Percentiles rank a stretch among this genome's conserved stretches.
Conservation (phyloP, 2,888 invertebrate species). For the Trichogramma evanescens region DNA sequence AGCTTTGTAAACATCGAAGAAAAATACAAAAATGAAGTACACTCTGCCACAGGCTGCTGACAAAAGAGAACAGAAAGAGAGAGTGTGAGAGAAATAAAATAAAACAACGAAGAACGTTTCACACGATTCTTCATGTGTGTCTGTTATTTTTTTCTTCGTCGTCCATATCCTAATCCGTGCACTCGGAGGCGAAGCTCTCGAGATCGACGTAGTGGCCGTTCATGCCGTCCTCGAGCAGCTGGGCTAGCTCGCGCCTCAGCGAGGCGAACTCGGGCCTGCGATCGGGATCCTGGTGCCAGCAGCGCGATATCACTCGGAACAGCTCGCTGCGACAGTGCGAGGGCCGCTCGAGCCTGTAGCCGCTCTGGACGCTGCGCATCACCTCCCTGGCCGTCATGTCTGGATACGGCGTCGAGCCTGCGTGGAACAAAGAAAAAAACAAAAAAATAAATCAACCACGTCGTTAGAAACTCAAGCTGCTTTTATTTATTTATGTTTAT, state of each 20-base stretch:
- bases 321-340: conserved; percentile 69
- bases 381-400: conserved; percentile 77
- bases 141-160: background rate
- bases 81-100: background rate
- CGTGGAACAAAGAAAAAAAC: conserved; percentile 15
- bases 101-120: background rate
- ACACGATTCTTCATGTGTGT: background rate
- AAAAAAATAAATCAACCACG: background rate
- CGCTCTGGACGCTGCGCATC: conserved; percentile 70
- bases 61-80: background rate
- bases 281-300: conserved; percentile 65
- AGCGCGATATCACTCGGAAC: conserved; percentile 57
- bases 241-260: conserved; percentile 55
- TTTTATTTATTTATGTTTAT: conserved; percentile 8
- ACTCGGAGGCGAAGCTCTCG: conserved; percentile 59
- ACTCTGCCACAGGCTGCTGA: background rate
- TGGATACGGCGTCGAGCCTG: conserved; percentile 82
- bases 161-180: conserved; percentile 13
- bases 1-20: background rate
- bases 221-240: conserved; percentile 56
- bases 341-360: conserved; percentile 71
- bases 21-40: conserved; percentile 1
- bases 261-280: conserved; percentile 67
- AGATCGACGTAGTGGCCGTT: conserved; percentile 64
- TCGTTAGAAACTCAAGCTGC: background rate